phyloP scores from a whole-genome alignment of 2,797 vertebrate species.

The Poecilia wingei region DNA sequence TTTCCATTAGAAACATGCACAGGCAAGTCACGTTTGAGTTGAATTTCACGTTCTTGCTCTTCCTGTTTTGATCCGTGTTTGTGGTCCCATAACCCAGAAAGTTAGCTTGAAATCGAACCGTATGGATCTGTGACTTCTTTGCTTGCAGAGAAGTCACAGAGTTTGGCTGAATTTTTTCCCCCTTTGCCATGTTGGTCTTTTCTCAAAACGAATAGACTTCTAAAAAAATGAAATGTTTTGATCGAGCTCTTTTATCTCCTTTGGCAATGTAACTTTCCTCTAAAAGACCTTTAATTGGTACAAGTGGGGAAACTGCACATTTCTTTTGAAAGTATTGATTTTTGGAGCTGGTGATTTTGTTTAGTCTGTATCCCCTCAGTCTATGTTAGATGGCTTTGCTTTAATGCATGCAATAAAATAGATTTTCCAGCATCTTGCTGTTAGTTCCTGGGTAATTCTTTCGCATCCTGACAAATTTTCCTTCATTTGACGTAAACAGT shows the following conservation, averaged over 20 bases:
- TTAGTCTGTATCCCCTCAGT: background rate
- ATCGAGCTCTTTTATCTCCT: background rate
- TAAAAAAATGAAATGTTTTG: background rate
- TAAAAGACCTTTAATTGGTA: background rate
- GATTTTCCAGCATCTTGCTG: background rate
- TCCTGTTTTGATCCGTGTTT: background rate
- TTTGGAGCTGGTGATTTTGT: background rate
- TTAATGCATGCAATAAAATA: background rate
- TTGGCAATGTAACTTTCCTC: background rate
- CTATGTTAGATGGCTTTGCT: background rate
- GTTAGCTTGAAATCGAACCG: background rate
- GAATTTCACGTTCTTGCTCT: background rate
- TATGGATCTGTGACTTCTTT: background rate
- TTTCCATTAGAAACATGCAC: background rate
- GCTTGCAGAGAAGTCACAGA: background rate
- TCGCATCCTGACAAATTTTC: background rate
- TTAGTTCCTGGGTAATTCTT: background rate
- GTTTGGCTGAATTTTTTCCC: background rate
- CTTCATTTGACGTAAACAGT: background rate
- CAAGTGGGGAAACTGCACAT: background rate
- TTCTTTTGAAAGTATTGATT: slow-evolving; percentile 1
- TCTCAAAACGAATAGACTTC: background rate
- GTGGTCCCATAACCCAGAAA: background rate
- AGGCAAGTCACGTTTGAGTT: background rate
- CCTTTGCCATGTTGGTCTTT: background rate